Conservation (phyloP, 2,113 vertebrate species). For the Empidonax traillii region DNA sequence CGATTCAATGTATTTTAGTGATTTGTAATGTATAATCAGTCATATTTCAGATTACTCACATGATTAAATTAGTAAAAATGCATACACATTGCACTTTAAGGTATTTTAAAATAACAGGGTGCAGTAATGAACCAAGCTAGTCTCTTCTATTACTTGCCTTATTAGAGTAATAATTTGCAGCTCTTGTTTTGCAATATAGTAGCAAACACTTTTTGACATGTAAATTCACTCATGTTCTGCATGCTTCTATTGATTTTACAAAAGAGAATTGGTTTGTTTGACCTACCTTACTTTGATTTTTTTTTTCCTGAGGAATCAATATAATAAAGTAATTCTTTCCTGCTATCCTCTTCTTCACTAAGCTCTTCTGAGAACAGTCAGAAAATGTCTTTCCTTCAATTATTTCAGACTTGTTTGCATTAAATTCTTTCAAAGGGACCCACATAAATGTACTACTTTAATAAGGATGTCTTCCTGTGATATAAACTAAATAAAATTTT, state of each 20-base stretch:
- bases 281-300: conserved; percentile 86
- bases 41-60: conserved; percentile 55
- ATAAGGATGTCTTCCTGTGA: conserved; percentile 81
- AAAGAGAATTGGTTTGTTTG: conserved; percentile 86
- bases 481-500: conserved; percentile 91
- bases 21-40: background rate
- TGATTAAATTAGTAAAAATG: conserved; percentile 42
- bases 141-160: conserved; percentile 53
- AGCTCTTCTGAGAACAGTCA: conserved; percentile 82
- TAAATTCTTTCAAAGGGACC: conserved; percentile 80
- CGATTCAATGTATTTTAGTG: background rate
- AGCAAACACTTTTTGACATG: conserved; percentile 86
- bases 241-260: conserved; percentile 74
- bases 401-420: conserved; percentile 92
- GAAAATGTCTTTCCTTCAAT: conserved; percentile 88
- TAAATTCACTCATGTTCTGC: conserved; percentile 75
- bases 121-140: conserved; percentile 31
- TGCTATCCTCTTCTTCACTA: conserved; percentile 84
- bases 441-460: conserved; percentile 79
- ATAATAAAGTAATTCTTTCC: conserved; percentile 91
- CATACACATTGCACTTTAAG: background rate
- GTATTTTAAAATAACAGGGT: conserved; percentile 17
- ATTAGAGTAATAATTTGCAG: conserved; percentile 70
- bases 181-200: conserved; percentile 73
- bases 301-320: conserved; percentile 82